Base-by-base conservation (phyloP, 2,113 vertebrate species). In the Caretta caretta region DNA sequence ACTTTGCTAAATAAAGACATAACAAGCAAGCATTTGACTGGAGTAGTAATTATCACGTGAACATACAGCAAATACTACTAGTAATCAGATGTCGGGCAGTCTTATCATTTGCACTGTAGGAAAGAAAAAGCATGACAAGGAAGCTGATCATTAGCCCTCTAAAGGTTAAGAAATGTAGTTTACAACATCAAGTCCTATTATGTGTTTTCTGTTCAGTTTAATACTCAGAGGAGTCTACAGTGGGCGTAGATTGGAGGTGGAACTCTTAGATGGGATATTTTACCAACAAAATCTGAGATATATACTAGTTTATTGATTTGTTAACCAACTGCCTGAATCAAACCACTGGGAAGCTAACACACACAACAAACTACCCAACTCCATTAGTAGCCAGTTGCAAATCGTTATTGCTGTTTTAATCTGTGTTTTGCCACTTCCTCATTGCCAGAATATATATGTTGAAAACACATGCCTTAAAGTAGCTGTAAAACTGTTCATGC, bases 11-110 rank as follows among this genome's bases (percentile, higher is more conserved):
- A 78, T 69, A 85, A 48, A 75, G 81, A 75, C 90, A 80, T 82
- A 78, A 78, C 80, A 51, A 29, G 3, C 6, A 87, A 93, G 49
- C 1, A 9, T 90, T 92, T 91, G 79, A 90, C 75, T 92, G 35
- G 57, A 17, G 5, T 48, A 78, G 10, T 88, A 92, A 92, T 97
- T 90, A 11, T 24, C 9, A 8, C 80, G 7, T 92, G 86, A 51
- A 86, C 84, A 94, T 93, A 93, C 86, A 95, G 35, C 80, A 91
- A 95, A 86, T 87, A 22, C 57, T 91, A 87, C 3, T n/a, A 86
- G 49, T 87, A 90, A 57, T 82, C 91, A 83, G 51, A 89, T 93
- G 84, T 65, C 54, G 76, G 82, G 48, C 76, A 80, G 78, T 92
- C 88, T 93, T 89, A 82, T 51, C 19, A 56, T 88, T 91, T 93